phyloP scores from a whole-genome alignment of 2,888 invertebrate genomes.

The Galerucella calmariensis region DNA sequence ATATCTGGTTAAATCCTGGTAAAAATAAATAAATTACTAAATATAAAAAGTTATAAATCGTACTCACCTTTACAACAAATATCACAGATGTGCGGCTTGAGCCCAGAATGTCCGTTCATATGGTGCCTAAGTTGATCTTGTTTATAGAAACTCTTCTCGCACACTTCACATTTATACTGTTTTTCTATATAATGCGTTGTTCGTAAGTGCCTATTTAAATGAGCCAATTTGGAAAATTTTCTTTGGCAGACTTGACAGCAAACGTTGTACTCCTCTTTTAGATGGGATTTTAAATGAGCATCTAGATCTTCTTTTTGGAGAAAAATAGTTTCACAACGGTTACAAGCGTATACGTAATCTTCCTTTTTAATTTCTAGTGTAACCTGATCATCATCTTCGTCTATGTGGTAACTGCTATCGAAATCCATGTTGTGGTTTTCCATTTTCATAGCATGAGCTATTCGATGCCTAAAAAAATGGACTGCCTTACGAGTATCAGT shows the following conservation, averaged over 20 bases:
- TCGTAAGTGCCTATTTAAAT: conserved; percentile 67
- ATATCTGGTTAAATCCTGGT: conserved; percentile 65
- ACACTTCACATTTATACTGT: conserved; percentile 68
- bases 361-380: conserved; percentile 38
- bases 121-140: conserved; percentile 70
- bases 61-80: conserved; percentile 69
- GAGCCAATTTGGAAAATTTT: conserved; percentile 67
- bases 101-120: conserved; percentile 69
- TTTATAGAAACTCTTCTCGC: conserved; percentile 70
- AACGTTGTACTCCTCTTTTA: conserved; percentile 52
- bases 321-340: conserved; percentile 47
- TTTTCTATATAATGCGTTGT: conserved; percentile 68
- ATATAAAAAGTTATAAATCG: neutral
- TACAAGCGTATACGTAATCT: conserved; percentile 48
- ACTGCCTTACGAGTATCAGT: neutral
- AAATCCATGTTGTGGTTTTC: conserved; percentile 51
- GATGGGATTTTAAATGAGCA: conserved; percentile 47
- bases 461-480: conserved; percentile 52
- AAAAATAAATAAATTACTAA: conserved; percentile 13
- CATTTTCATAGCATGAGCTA: conserved; percentile 58
- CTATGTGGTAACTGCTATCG: conserved; percentile 44
- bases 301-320: conserved; percentile 50
- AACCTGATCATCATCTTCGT: conserved; percentile 41
- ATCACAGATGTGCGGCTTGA: conserved; percentile 70
- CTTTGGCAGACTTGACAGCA: conserved; percentile 68